These are phyloP conservation scores for Heliangelus exortis DNA, from an alignment of 2,797 vertebrate species.

Conservation along the genomic window DNA sequence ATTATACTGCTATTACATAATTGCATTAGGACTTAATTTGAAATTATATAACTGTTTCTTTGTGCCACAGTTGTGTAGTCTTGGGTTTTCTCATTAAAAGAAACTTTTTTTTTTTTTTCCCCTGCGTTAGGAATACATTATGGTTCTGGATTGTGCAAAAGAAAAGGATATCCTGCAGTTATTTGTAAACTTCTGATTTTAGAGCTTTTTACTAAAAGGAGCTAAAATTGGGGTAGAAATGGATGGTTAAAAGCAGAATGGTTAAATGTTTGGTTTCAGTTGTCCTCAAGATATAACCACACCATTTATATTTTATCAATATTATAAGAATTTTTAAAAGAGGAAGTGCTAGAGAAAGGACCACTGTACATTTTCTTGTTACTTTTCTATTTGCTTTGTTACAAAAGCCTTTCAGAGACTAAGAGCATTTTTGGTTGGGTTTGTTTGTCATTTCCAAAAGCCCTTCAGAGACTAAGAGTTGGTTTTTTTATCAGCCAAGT, in stretches of 20 bases:
- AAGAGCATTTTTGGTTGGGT: neutral
- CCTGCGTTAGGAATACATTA: neutral
- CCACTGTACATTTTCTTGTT: neutral
- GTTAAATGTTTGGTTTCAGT: neutral
- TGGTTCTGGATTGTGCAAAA: neutral
- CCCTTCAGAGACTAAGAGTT: neutral
- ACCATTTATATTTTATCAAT: neutral
- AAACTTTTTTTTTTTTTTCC: neutral
- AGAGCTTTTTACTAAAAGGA: neutral
- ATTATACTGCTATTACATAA: neutral
- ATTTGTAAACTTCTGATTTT: neutral
- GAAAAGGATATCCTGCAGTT: neutral
- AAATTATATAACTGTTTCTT: slow-evolving; percentile 17
- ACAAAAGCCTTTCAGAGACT: neutral
- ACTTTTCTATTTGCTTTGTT: neutral
- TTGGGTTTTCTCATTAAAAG: neutral
- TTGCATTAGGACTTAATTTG: slow-evolving; percentile 10
- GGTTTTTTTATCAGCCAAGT: neutral
- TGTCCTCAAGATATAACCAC: neutral
- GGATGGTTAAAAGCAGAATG: neutral
- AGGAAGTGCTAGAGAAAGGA: neutral
- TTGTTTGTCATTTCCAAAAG: neutral
- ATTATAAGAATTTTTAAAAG: neutral
- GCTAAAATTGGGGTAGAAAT: neutral
- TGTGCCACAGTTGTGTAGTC: slow-evolving; percentile 4